Conservation (phyloP, 1,140 invertebrate species). For the Drosophila dunni region DNA sequence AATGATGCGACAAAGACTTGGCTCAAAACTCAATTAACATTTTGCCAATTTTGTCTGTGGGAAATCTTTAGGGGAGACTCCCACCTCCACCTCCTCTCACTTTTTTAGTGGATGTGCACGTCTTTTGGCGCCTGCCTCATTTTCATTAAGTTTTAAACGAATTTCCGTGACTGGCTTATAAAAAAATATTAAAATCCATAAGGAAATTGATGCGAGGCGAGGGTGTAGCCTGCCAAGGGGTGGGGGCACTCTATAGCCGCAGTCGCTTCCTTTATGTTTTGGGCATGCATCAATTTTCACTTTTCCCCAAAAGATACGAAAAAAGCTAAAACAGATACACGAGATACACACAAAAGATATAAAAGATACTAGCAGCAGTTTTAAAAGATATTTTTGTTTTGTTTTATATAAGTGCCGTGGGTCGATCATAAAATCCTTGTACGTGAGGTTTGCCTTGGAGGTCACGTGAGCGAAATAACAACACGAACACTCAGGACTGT, state of each 20-base stretch:
- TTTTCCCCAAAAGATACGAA: constrained; percentile 62
- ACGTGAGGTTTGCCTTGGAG: constrained; percentile 80
- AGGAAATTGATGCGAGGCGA: constrained; percentile 68
- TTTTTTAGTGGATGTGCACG: constrained; percentile 34
- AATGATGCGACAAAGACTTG: not conserved
- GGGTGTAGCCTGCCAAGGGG: not conserved
- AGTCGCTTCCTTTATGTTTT: constrained; percentile 52
- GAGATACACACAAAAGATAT: constrained; percentile 41
- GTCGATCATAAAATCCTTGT: constrained; percentile 70
- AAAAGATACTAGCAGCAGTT: constrained; percentile 35
- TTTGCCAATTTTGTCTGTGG: constrained; percentile 8
- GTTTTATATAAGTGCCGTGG: constrained; percentile 51
- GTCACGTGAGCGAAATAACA: constrained; percentile 65
- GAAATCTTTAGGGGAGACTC: constrained; percentile 11
- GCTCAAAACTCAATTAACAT: constrained; percentile 42
- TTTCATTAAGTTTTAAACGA: constrained; percentile 72
- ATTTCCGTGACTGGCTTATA: constrained; percentile 79
- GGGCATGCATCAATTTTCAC: constrained; percentile 80
- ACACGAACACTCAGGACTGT: constrained; percentile 16
- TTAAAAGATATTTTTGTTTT: not conserved
- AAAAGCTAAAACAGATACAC: constrained; percentile 65
- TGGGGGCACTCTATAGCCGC: not conserved
- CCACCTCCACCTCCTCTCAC: not conserved
- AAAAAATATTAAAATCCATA: constrained; percentile 81
- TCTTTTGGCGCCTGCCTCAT: constrained; percentile 59